Percentiles rank a stretch among this genome's conserved stretches.
Conservation (phyloP, 2,113 vertebrate genomes). For the Centropus unirufus region DNA sequence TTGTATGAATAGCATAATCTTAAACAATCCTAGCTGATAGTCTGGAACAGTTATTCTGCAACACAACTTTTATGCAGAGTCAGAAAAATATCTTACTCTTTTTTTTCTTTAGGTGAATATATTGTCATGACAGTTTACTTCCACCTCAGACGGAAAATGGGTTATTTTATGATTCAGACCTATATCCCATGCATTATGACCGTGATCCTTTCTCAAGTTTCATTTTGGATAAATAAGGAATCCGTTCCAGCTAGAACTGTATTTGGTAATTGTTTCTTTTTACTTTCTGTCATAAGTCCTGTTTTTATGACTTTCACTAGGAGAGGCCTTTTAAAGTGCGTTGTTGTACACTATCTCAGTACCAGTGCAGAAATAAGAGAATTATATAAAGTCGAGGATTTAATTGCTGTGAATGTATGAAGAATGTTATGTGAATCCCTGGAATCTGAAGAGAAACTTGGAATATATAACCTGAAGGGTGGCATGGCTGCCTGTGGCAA, state of each 20-base stretch:
- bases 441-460: neutral
- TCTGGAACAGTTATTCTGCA: conserved; percentile 14
- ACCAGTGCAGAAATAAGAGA: neutral
- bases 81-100: neutral
- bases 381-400: neutral
- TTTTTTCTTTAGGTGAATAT: conserved; percentile 90
- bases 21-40: neutral
- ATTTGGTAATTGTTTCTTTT: conserved; percentile 86
- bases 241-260: conserved; percentile 97
- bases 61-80: neutral
- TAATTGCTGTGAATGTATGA: neutral
- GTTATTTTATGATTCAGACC: conserved; percentile 99
- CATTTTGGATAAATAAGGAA: conserved; percentile 99
- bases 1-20: neutral
- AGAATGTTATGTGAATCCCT: neutral
- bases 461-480: neutral
- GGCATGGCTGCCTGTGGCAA: neutral
- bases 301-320: neutral
- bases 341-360: neutral
- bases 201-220: conserved; percentile 99
- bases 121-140: conserved; percentile 98
- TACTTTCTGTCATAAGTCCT: neutral
- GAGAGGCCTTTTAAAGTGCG: neutral
- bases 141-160: conserved; percentile 97
- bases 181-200: conserved; percentile 99